Conservation (phyloP, 2,113 vertebrate genomes). For the Bubo scandiacus region DNA sequence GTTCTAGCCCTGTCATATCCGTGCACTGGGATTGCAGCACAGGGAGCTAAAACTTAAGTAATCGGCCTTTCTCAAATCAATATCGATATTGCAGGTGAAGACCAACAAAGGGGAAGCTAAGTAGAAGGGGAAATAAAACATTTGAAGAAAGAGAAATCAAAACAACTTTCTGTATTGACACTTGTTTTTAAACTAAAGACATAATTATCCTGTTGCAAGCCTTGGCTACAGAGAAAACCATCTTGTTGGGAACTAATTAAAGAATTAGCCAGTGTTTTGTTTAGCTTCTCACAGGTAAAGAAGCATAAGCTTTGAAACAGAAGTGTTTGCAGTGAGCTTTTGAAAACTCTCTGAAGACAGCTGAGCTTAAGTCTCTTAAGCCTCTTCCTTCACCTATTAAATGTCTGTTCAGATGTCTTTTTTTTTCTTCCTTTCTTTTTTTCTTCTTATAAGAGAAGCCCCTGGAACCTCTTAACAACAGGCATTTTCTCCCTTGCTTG, state of each 20-base stretch:
- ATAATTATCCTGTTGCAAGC: constrained; percentile 25
- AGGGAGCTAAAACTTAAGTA: not conserved
- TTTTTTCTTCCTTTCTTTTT: not conserved
- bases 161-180: constrained; percentile 32
- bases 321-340: constrained; percentile 44
- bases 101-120: not conserved
- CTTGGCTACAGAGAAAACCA: constrained; percentile 7
- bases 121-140: not conserved
- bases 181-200: constrained; percentile 20
- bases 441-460: not conserved
- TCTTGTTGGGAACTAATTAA: constrained; percentile 48
- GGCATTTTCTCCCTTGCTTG: not conserved
- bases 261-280: constrained; percentile 38
- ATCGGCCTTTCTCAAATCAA: not conserved
- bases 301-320: constrained; percentile 40
- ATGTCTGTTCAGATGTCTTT: not conserved
- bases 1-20: not conserved
- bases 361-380: constrained; percentile 33
- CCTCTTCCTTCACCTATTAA: constrained; percentile 40
- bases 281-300: constrained; percentile 42
- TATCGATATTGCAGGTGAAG: not conserved
- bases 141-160: constrained; percentile 7
- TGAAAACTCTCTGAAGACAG: constrained; percentile 47
- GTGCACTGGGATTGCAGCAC: not conserved
- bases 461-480: not conserved